A percentile compares a stretch with the other conserved stretches of the same genome.
Conservation (phyloP, 1,140 invertebrate genomes). For the Drosophila murphyi region DNA sequence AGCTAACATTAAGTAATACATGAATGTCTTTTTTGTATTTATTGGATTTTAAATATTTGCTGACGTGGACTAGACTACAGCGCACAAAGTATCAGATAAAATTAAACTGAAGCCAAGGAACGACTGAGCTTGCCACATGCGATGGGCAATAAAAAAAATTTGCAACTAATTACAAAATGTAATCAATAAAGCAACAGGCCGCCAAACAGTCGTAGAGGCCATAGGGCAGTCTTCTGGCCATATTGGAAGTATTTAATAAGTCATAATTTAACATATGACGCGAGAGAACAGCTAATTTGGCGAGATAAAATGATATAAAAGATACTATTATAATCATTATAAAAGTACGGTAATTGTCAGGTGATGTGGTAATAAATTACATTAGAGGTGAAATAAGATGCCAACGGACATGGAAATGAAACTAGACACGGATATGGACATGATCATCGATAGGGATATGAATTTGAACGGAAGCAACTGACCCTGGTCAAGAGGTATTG, state of each 20-base stretch:
- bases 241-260: conserved; percentile 45
- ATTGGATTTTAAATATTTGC: background rate
- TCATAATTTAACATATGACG: conserved; percentile 66
- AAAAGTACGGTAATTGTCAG: conserved; percentile 1
- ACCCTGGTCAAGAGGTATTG: conserved; percentile 7
- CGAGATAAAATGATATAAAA: too few relatives aligned
- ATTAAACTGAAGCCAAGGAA: background rate
- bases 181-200: background rate
- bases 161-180: background rate
- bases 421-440: conserved; percentile 7
- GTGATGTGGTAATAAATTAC: conserved; percentile 34
- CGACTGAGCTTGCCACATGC: background rate
- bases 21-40: background rate
- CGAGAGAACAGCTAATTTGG: background rate
- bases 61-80: too few relatives aligned
- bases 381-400: conserved; percentile 32
- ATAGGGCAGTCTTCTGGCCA: conserved; percentile 3
- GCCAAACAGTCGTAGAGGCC: background rate
- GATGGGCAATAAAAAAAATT: conserved; percentile 1
- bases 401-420: conserved; percentile 14
- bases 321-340: background rate
- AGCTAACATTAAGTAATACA: too few relatives aligned
- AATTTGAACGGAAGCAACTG: conserved; percentile 33
- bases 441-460: conserved; percentile 15
- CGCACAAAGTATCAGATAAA: background rate